Percentiles rank a stretch among this genome's conserved stretches.
These are phyloP conservation scores for Himantopus leucocephalus DNA, from an alignment of 2,113 vertebrate species.

Conservation along the genomic window DNA sequence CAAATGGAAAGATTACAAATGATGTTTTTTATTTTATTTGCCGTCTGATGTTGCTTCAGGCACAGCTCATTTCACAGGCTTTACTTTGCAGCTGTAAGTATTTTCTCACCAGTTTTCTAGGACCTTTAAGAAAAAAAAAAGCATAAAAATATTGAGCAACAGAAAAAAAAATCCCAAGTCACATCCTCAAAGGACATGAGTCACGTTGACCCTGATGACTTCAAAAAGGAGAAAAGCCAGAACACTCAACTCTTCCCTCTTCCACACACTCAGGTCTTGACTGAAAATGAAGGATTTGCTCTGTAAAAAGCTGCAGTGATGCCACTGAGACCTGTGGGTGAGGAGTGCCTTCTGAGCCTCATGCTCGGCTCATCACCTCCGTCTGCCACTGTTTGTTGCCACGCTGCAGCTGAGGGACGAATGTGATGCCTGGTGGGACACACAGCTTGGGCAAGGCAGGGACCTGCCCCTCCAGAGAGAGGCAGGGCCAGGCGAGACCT, in stretches of 20 bases:
- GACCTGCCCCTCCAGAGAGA: not conserved
- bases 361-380: fast-evolving
- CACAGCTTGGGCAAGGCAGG: not conserved
- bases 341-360: not conserved
- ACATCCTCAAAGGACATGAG: not conserved
- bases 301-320: not conserved
- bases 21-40: not conserved
- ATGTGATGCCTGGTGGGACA: not conserved
- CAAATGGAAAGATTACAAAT: not conserved
- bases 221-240: not conserved
- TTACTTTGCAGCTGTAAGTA: not conserved
- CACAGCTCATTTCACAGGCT: not conserved
- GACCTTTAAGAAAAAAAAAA: not conserved
- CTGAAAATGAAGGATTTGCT: not conserved
- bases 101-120: not conserved
- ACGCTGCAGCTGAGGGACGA: not conserved
- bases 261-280: not conserved
- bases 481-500: fast-evolving
- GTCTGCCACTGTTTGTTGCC: not conserved
- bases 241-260: not conserved
- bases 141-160: not conserved
- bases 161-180: not conserved
- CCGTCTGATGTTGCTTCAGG: not conserved
- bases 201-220: not conserved
- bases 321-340: not conserved